phyloP scores from a whole-genome alignment of 2,113 vertebrate species.

The Nibea albiflora region DNA sequence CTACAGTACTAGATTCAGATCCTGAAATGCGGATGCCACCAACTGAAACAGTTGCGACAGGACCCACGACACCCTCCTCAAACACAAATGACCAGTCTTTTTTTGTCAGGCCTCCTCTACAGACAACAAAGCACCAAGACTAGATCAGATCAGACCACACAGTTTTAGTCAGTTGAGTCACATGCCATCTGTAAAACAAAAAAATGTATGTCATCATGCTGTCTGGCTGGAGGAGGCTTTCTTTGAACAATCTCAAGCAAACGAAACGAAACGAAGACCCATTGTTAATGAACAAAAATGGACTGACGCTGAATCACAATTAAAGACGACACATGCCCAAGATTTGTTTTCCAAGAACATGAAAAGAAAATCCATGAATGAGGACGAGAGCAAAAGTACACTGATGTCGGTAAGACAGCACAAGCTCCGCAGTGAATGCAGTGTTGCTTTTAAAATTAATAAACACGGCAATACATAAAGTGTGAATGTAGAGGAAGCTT shows the following conservation, averaged over 20 bases:
- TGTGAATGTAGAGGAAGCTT: constrained; percentile 43
- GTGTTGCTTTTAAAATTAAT: constrained; percentile 59
- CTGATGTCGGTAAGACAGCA: constrained; percentile 73
- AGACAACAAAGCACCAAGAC: constrained; percentile 17
- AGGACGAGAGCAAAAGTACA: constrained; percentile 46
- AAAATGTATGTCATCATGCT: constrained; percentile 40
- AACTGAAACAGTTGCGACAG: background rate
- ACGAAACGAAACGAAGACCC: constrained; percentile 24
- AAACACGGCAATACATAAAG: constrained; percentile 15
- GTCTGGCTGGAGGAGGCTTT: constrained; percentile 44
- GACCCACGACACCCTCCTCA: constrained; percentile 9
- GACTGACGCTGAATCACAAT: constrained; percentile 31
- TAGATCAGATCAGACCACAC: constrained; percentile 6
- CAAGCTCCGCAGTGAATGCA: constrained; percentile 62
- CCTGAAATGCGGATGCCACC: constrained; percentile 15
- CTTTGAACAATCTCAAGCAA: constrained; percentile 34
- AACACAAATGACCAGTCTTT: constrained; percentile 3
- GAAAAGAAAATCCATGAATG: constrained; percentile 56
- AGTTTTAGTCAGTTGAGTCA: constrained; percentile 58
- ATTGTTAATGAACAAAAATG: constrained; percentile 21
- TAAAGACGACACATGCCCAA: constrained; percentile 40
- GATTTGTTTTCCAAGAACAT: constrained; percentile 55
- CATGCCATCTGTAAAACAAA: constrained; percentile 54
- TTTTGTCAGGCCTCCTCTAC: constrained; percentile 22
- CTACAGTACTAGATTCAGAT: background rate